Conservation (phyloP, 2,888 invertebrate species). For the Schizotus pectinicornis region DNA sequence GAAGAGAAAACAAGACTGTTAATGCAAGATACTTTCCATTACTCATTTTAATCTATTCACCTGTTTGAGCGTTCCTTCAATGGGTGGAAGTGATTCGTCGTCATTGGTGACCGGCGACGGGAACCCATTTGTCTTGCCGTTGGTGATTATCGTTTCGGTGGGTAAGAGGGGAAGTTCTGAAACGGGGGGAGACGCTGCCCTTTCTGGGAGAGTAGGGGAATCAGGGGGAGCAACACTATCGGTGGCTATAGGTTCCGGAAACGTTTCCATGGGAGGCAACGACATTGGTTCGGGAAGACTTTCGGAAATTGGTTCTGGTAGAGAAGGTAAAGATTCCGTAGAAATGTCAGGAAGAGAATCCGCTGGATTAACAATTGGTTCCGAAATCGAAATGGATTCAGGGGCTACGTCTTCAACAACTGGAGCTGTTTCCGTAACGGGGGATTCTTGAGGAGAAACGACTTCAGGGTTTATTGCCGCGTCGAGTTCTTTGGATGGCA, state of each 20-base stretch:
- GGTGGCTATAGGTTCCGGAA: constrained; percentile 54
- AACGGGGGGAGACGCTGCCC: constrained; percentile 28
- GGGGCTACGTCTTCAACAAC: background rate
- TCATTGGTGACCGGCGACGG: constrained; percentile 54
- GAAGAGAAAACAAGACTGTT: constrained; percentile 40
- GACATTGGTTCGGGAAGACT: constrained; percentile 57
- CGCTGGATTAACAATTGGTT: constrained; percentile 38
- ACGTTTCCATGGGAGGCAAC: constrained; percentile 56
- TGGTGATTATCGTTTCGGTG: constrained; percentile 49
- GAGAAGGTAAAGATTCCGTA: constrained; percentile 55
- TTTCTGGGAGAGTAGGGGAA: constrained; percentile 32
- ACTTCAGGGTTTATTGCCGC: background rate
- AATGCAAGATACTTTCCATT: constrained; percentile 45
- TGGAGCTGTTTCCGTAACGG: constrained; percentile 4
- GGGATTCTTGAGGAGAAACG: background rate
- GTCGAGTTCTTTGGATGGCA: background rate
- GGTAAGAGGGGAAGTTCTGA: constrained; percentile 34
- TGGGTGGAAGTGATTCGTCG: constrained; percentile 61
- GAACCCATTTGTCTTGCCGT: constrained; percentile 55
- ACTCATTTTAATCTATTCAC: constrained; percentile 51
- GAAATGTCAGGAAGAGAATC: constrained; percentile 58
- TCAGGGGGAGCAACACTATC: constrained; percentile 36
- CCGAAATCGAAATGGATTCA: background rate
- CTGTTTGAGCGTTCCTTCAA: constrained; percentile 64
- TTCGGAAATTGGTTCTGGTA: constrained; percentile 53